These are phyloP conservation scores for Pachyseris speciosa DNA, from an alignment of 64 coral and sea anemone species.

Conservation along the genomic window DNA sequence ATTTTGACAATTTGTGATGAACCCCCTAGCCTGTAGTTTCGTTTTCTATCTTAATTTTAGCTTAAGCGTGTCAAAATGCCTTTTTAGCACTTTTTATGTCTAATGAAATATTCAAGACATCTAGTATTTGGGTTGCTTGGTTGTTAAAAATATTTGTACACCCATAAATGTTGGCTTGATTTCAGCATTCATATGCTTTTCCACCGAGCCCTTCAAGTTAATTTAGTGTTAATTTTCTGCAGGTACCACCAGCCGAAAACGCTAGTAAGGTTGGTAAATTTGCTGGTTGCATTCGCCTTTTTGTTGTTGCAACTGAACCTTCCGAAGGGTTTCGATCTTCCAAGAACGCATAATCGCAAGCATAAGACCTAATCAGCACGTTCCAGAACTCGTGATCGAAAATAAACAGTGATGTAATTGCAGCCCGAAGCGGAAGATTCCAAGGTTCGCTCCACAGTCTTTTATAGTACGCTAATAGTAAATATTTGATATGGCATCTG, in stretches of 20 bases:
- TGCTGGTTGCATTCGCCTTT: background rate
- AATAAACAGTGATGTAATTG: constrained; percentile 46
- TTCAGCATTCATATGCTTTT: constrained; percentile 4
- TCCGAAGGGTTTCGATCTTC: background rate
- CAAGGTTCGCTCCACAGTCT: background rate
- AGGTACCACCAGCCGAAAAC: background rate
- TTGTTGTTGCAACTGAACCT: background rate
- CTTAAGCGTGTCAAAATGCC: background rate
- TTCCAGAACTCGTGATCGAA: constrained; percentile 35
- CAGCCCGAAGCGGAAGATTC: constrained; percentile 25
- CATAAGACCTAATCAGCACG: background rate
- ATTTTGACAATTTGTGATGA: background rate
- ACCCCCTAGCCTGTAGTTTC: no score
- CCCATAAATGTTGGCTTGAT: constrained; percentile 7
- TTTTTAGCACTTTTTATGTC: background rate
- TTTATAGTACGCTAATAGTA: background rate
- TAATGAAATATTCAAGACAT: background rate
- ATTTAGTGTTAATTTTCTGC: background rate
- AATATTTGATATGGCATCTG: constrained; percentile 1
- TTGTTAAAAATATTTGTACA: constrained; percentile 1
- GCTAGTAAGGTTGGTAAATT: background rate
- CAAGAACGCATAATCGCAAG: background rate
- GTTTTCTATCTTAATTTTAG: background rate
- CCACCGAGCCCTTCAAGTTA: background rate
- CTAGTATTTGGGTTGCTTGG: background rate